Evolutionary conservation across 1,140 invertebrate species (phyloP).

Genomic region (Gyrodactylus bullatarudis): DNA sequence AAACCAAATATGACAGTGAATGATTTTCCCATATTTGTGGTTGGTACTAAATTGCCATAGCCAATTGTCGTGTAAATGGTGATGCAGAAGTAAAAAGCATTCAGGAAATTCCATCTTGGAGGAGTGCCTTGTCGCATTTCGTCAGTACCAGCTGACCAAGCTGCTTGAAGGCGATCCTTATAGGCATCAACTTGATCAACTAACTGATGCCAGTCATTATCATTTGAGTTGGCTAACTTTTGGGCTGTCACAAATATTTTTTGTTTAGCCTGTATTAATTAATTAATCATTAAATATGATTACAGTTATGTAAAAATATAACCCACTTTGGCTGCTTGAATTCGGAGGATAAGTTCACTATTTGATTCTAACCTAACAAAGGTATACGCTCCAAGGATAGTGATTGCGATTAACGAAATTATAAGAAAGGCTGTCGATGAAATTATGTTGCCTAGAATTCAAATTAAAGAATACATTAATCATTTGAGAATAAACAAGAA

Average conservation of each 20-base stretch:
- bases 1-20: not conserved
- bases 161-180: not conserved
- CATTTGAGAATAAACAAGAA: too few species aligned
- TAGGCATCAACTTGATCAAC: not conserved
- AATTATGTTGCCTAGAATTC: not conserved
- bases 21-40: not conserved
- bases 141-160: not conserved
- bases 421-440: not conserved
- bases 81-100: not conserved
- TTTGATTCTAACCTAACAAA: not conserved
- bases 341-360: not conserved
- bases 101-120: not conserved
- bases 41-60: not conserved
- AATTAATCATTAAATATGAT: not conserved
- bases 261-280: not conserved
- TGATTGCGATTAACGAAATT: not conserved
- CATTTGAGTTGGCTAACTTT: not conserved
- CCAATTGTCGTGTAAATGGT: not conserved
- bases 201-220: not conserved
- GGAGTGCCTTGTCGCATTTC: not conserved
- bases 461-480: too few species aligned
- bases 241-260: not conserved
- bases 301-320: not conserved
- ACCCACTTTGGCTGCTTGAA: not conserved
- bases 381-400: not conserved